Conservation (phyloP, 2,113 vertebrate genomes). For the Hippocampus mohnikei region DNA sequence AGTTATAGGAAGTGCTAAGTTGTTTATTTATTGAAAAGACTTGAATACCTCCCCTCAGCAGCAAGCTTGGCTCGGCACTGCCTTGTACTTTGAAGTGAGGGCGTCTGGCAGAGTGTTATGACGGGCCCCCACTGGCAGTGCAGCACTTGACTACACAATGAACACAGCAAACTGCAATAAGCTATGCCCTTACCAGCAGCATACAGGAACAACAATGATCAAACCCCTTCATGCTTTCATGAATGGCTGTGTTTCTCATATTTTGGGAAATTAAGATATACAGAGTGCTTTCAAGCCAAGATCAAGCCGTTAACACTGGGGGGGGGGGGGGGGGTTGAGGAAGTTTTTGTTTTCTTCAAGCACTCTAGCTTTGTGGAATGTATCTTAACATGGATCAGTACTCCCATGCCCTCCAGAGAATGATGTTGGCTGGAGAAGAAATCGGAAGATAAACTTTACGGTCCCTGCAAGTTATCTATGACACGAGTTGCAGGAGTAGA, state of each 20-base stretch:
- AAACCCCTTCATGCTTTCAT: neutral
- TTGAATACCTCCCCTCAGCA: conserved; percentile 55
- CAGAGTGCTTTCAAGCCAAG: neutral
- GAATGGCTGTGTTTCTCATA: neutral
- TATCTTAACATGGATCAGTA: neutral
- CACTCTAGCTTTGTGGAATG: neutral
- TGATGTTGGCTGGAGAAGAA: neutral
- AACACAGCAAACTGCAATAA: conserved; percentile 39
- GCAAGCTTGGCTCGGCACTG: conserved; percentile 36
- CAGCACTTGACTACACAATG: conserved; percentile 17
- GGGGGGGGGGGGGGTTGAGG: neutral
- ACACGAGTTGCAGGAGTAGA: neutral
- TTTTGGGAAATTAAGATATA: neutral
- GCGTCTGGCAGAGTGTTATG: conserved; percentile 36
- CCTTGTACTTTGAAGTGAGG: conserved; percentile 48
- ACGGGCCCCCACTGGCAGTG: conserved; percentile 43
- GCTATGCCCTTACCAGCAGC: conserved; percentile 39
- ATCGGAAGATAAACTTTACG: neutral
- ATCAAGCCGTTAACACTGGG: neutral
- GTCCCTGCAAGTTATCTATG: neutral
- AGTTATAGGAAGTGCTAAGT: conserved; percentile 61
- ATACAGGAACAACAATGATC: conserved; percentile 20
- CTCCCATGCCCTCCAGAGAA: neutral
- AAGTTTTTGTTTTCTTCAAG: neutral
- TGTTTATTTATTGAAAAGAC: conserved; percentile 73